Percentiles rank a stretch among this genome's conserved stretches.
phyloP scores from a whole-genome alignment of 2,888 invertebrate species.

The Bembecia ichneumoniformis region DNA sequence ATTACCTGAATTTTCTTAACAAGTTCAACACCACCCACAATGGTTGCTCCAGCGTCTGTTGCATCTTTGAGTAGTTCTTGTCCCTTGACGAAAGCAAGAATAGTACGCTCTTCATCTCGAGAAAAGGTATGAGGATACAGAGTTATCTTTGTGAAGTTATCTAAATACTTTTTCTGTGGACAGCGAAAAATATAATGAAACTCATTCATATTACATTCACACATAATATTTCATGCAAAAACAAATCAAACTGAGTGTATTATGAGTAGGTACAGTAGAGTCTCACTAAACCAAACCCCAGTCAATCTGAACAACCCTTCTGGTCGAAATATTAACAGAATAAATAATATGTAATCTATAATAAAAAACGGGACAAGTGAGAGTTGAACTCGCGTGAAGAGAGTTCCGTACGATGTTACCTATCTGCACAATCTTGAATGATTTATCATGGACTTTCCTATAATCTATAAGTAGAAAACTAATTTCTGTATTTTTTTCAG shows the following conservation, averaged over 20 bases:
- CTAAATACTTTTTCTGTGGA: slow-evolving; percentile 76
- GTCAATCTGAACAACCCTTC: too few species aligned
- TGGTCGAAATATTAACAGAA: too few species aligned
- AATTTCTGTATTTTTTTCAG: too few species aligned
- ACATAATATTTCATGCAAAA: not conserved
- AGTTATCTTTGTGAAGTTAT: slow-evolving; percentile 77
- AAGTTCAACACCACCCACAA: slow-evolving; percentile 80
- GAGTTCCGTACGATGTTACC: too few species aligned
- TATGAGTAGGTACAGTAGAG: too few species aligned
- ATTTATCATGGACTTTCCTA: too few species aligned
- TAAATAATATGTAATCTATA: too few species aligned
- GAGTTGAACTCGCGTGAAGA: too few species aligned
- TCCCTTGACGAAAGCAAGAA: slow-evolving; percentile 84
- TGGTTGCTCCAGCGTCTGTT: slow-evolving; percentile 78
- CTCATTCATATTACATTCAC: not conserved
- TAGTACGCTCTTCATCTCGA: slow-evolving; percentile 76
- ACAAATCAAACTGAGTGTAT: not conserved
- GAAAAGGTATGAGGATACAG: slow-evolving; percentile 79
- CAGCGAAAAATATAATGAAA: slow-evolving; percentile 2
- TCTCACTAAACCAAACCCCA: too few species aligned
- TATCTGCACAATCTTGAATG: too few species aligned
- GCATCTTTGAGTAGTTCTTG: slow-evolving; percentile 73
- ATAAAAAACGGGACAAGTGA: too few species aligned
- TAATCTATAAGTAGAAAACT: too few species aligned
- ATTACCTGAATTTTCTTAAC: slow-evolving; percentile 81